These are phyloP conservation scores for Sternotherus odoratus DNA, from an alignment of 2,797 vertebrate genomes.

Conservation along the genomic window DNA sequence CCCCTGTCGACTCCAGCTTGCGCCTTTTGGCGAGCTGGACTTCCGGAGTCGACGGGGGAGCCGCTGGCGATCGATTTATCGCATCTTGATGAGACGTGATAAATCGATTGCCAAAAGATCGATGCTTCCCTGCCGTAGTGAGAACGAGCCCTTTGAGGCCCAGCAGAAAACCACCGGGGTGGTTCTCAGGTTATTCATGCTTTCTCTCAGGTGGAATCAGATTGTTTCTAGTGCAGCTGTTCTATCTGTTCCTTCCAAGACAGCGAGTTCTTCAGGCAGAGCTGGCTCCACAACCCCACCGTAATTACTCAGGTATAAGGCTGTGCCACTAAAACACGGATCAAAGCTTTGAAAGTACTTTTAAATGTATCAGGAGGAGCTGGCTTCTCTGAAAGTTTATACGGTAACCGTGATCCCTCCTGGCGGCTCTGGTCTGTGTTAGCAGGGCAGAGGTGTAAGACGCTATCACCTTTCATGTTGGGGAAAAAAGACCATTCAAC, in stretches of 20 bases:
- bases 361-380: background rate
- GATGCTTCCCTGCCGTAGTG: too few species aligned
- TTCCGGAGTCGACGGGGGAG: too few species aligned
- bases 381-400: background rate
- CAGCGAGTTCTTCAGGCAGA: background rate
- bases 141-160: too few species aligned
- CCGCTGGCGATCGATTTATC: too few species aligned
- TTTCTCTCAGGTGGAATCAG: background rate
- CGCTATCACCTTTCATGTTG: background rate
- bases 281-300: background rate
- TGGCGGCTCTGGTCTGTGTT: background rate
- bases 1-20: too few species aligned
- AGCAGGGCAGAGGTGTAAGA: background rate
- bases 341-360: background rate
- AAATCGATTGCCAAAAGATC: too few species aligned
- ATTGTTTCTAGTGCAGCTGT: background rate
- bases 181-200: fast-evolving
- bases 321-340: background rate
- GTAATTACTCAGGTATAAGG: background rate
- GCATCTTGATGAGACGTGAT: too few species aligned
- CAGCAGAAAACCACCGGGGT: background rate
- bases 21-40: too few species aligned
- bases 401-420: background rate
- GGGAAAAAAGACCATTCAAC: background rate
- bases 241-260: background rate